Conservation (phyloP, 2,888 invertebrate genomes). For the Andrena chrysosceles region DNA sequence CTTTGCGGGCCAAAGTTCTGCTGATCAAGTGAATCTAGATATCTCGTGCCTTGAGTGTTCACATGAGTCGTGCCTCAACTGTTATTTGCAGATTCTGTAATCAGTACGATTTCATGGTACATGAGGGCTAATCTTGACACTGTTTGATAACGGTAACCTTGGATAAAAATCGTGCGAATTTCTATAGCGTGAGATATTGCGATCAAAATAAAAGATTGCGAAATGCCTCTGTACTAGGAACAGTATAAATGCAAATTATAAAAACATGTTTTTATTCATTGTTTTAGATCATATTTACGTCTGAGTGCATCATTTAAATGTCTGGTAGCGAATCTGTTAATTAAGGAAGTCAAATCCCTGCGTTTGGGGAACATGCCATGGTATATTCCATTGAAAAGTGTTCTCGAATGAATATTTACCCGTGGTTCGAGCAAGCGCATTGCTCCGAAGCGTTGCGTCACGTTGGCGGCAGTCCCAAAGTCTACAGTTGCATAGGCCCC, state of each 20-base stretch:
- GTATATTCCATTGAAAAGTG: neutral
- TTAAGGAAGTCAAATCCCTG: too few relatives aligned
- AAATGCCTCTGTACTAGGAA: too few relatives aligned
- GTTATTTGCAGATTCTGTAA: neutral
- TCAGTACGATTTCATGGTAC: neutral
- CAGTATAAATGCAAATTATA: too few relatives aligned
- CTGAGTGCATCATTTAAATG: too few relatives aligned
- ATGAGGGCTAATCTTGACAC: neutral
- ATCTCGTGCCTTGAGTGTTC: too few relatives aligned
- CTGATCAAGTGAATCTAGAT: neutral
- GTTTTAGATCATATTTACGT: too few relatives aligned
- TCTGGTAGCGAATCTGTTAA: too few relatives aligned
- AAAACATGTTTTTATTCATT: too few relatives aligned
- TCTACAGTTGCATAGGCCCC: conserved; percentile 92
- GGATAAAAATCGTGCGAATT: neutral
- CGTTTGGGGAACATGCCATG: neutral
- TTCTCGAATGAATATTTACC: conserved; percentile 66
- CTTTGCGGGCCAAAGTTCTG: neutral
- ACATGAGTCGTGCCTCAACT: neutral
- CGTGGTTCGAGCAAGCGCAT: conserved; percentile 86
- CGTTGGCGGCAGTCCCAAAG: conserved; percentile 87
- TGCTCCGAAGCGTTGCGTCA: conserved; percentile 83
- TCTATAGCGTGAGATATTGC: too few relatives aligned
- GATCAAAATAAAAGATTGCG: too few relatives aligned
- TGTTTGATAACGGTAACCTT: conserved; percentile 4